Evolutionary conservation across 2,113 vertebrate species (phyloP), one percentile per base, ranked within the genome.

Genomic region (Aptenodytes forsteri): DNA sequence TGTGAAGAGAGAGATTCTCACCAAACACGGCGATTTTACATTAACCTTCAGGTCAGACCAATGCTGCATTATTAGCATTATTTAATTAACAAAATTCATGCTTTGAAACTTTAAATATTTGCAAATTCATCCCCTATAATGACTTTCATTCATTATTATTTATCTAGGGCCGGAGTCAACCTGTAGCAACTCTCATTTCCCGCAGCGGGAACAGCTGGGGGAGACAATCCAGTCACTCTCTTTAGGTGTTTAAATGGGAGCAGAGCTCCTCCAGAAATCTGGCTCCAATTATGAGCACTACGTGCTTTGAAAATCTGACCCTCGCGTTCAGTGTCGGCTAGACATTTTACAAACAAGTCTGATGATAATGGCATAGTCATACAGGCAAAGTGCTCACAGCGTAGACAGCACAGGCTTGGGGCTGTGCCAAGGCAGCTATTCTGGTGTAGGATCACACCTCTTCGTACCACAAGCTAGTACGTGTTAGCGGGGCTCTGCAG

Each of bases 51-150:
- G 94, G 96, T 97, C 89, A 96, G 93, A 69, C 47, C 6, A 10
- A 62, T 32, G 78, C 73, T 94, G 93, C 62, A 46, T 62, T 91
- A 93, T 94, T 87, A 96, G 67, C 91, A 80, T 91, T 87, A 96
- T 95, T 97, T 96, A 94, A 97, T 97, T 95, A 97, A 93, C 61
- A 86, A 92, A 96, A 97, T 66, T 90, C 55, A 90, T 49, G 82
- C 89, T 94, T 83, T 82, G 73, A 97, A 94, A 93, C 94, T 91
- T 93, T 96, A 94, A 97, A 97, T 96, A 96, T 97, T 97, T 95
- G 87, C 89, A 94, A 96, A 97, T 95, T 91, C 78, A 83, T 32
- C n/a, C 93, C 71, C 75, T 64, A 29, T 97, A 96, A 95, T 85
- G 91, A 83, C 91, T 96, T 96, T 93, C 93, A 93, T 93, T 96